A percentile compares a stretch with the other conserved stretches of the same genome.
These are phyloP conservation scores for Linurgus olivaceus DNA, from an alignment of 2,797 vertebrate species.

Conservation along the genomic window DNA sequence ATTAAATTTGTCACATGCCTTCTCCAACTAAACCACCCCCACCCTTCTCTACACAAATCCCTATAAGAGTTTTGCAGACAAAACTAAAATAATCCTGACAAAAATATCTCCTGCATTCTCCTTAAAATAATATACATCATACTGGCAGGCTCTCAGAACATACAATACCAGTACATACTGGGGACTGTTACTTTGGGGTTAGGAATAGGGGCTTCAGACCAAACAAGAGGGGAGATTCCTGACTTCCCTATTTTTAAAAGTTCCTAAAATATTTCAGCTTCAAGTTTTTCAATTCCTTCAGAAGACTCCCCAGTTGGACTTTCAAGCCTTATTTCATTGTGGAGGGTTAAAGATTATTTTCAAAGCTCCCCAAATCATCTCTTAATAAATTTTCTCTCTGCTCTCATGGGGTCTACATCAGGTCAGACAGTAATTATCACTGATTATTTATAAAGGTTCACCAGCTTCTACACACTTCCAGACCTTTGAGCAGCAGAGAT, in stretches of 20 bases:
- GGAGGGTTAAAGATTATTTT: neutral
- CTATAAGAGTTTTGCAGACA: neutral
- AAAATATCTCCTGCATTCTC: neutral
- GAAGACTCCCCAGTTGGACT: neutral
- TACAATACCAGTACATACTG: neutral
- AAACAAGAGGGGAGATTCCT: conserved; percentile 35
- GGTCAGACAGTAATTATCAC: neutral
- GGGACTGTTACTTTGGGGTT: neutral
- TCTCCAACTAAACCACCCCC: neutral
- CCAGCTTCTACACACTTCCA: neutral
- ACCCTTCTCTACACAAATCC: neutral
- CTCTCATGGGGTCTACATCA: neutral
- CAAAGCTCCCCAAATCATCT: neutral
- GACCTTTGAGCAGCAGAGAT: neutral
- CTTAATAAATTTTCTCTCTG: neutral
- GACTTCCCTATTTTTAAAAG: conserved; percentile 54
- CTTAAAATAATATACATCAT: neutral
- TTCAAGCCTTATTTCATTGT: neutral
- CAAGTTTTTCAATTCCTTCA: conserved; percentile 35
- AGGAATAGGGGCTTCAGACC: neutral
- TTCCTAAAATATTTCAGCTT: conserved; percentile 38
- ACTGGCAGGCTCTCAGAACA: neutral
- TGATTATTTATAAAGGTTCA: neutral
- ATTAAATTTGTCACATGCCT: neutral
- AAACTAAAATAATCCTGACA: neutral